A percentile compares a stretch with the other conserved stretches of the same genome.
Evolutionary conservation across 1,140 invertebrate species (phyloP).

Genomic region (Sesamia nonagrioides): DNA sequence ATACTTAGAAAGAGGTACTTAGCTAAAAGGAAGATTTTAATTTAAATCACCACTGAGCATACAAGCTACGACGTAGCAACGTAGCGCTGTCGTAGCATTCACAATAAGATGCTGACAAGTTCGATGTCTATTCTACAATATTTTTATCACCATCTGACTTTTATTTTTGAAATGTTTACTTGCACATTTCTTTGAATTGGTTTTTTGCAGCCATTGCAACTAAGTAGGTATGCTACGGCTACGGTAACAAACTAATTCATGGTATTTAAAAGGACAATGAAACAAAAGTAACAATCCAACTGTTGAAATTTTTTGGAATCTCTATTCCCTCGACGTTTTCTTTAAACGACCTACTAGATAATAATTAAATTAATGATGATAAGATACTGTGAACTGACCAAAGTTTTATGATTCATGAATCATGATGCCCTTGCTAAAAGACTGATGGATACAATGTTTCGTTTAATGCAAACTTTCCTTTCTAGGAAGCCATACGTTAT

Average conservation of each 20-base stretch:
- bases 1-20: too few relatives aligned
- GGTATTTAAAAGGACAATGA: too few relatives aligned
- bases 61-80: constrained; percentile 6
- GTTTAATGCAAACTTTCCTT: not conserved
- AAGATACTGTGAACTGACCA: not conserved
- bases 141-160: not conserved
- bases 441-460: not conserved
- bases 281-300: too few relatives aligned
- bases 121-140: not conserved
- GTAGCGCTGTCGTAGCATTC: constrained; percentile 14
- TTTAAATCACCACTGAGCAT: not conserved
- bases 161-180: not conserved
- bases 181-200: too few relatives aligned
- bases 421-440: not conserved
- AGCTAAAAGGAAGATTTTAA: too few relatives aligned
- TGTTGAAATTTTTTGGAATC: too few relatives aligned
- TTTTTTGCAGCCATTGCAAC: too few relatives aligned
- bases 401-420: not conserved
- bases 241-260: too few relatives aligned
- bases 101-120: not conserved
- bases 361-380: not conserved
- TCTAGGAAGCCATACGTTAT: not conserved
- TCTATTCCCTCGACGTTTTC: too few relatives aligned
- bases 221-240: too few relatives aligned
- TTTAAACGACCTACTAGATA: too few relatives aligned